Evolutionary conservation across 2,888 invertebrate species (phyloP), one percentile per base, ranked within the genome.

Genomic region (Lordiphosa andalusiaca): DNA sequence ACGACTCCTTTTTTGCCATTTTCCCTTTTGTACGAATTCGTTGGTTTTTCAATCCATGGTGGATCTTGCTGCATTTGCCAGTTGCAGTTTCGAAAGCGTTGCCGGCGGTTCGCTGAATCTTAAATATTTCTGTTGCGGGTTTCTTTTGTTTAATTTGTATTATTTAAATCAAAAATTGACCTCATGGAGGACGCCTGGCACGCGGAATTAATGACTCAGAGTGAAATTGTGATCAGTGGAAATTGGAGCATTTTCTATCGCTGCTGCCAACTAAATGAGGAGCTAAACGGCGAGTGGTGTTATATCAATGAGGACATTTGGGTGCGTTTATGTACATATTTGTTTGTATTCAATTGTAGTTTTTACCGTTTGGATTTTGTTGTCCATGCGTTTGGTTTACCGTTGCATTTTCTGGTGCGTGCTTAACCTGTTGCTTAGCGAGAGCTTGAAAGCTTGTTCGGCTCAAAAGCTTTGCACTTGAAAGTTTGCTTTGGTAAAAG

Each of bases 211-310:
- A n/a, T 38, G 12, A 25, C n/a, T 23, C 13, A 51, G n/a, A 61
- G 48, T 2, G 25, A 12, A 39, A 53, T 16, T 3, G 53, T 71
- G 6, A 78, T 83, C 6, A 58, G 63, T 9, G 84, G 78, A 19
- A 72, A 73, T 35, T 85, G 86, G 83, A 66, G 80, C 30, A 77
- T 58, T 4, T 84, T 87, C 23, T 86, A 85, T 68, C 76, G 88
- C 4, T 82, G 85, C 40, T 76, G 76, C 16, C 60, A 73, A 6
- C 67, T 89, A 19, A 87, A 88, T 46, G 53, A 65, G 3, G 86
- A 88, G 38, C 47, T 89, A 1, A 88, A 88, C 58, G 68, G 69
- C 2, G 89, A 89, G 57, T 89, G 89, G 89, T 52, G 57, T 2
- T 49, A 70, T 4, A 39, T 89, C 1, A 83, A 88, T 52, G 48